These are phyloP conservation scores for Protaetia brevitarsis DNA, from an alignment of 1,140 invertebrate species.

Conservation along the genomic window DNA sequence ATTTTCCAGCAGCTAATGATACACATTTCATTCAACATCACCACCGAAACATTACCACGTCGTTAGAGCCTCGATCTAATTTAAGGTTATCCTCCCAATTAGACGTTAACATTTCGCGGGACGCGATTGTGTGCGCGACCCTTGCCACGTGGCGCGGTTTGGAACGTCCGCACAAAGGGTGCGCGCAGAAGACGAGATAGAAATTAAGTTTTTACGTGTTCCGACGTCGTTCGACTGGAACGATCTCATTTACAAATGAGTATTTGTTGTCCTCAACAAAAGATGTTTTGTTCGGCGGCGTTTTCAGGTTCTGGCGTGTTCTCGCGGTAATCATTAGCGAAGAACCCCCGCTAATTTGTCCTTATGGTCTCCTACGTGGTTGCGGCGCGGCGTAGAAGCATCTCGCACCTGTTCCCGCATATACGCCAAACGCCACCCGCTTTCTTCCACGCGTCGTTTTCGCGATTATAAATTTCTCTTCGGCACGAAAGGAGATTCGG, in stretches of 20 bases:
- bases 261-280: slow-evolving; percentile 11
- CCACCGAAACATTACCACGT: no score
- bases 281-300: neutral
- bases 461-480: no score
- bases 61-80: no score
- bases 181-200: neutral
- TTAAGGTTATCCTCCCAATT: neutral
- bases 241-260: slow-evolving; percentile 18
- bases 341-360: slow-evolving; percentile 22
- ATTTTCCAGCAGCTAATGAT: no score
- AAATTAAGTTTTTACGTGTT: slow-evolving; percentile 21
- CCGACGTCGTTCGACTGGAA: neutral
- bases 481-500: no score
- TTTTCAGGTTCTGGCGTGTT: neutral
- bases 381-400: neutral
- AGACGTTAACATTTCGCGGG: neutral
- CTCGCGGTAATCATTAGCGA: slow-evolving; percentile 3
- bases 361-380: neutral
- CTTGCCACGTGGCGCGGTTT: no score
- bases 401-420: neutral
- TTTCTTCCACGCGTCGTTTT: neutral
- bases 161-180: neutral
- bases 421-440: no score
- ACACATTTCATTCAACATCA: no score
- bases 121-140: neutral